Evolutionary conservation across 2,888 invertebrate genomes (phyloP).

Genomic region (Rhagium mordax): DNA sequence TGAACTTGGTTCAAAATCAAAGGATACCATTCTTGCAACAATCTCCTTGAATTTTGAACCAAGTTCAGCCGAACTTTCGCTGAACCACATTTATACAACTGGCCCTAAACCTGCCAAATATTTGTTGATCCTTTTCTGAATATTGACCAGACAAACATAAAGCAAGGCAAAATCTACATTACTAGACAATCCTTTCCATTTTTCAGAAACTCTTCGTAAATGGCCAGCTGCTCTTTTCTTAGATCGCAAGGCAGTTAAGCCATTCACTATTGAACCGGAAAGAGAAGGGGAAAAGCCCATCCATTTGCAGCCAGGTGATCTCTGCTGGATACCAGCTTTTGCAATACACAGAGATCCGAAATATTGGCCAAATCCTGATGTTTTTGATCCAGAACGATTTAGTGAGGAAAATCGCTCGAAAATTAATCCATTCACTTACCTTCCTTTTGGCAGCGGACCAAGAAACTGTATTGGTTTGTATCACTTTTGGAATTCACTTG

Average conservation of each 20-base stretch:
- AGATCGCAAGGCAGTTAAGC: slow-evolving; percentile 71
- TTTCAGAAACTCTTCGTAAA: slow-evolving; percentile 70
- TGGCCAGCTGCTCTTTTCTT: slow-evolving; percentile 71
- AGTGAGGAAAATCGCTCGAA: slow-evolving; percentile 63
- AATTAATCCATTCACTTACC: slow-evolving; percentile 70
- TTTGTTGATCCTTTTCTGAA: too few relatives aligned
- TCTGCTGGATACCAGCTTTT: slow-evolving; percentile 62
- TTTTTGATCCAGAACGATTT: slow-evolving; percentile 69
- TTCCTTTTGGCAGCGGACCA: slow-evolving; percentile 73
- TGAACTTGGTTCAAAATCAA: too few relatives aligned
- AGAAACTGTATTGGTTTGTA: slow-evolving; percentile 69
- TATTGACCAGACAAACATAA: too few relatives aligned
- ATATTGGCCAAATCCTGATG: slow-evolving; percentile 69
- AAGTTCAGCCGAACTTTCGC: too few relatives aligned
- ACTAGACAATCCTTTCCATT: too few relatives aligned
- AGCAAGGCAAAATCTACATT: too few relatives aligned
- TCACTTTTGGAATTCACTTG: too few relatives aligned
- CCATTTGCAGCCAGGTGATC: slow-evolving; percentile 56
- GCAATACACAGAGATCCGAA: slow-evolving; percentile 68
- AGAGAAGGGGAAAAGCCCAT: slow-evolving; percentile 50
- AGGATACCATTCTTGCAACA: too few relatives aligned
- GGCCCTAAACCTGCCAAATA: too few relatives aligned
- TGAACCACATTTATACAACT: too few relatives aligned
- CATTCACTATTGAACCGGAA: slow-evolving; percentile 63
- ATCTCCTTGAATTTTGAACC: too few relatives aligned